Evolutionary conservation across 2,797 vertebrate species (phyloP).

Genomic region (Heliangelus exortis): DNA sequence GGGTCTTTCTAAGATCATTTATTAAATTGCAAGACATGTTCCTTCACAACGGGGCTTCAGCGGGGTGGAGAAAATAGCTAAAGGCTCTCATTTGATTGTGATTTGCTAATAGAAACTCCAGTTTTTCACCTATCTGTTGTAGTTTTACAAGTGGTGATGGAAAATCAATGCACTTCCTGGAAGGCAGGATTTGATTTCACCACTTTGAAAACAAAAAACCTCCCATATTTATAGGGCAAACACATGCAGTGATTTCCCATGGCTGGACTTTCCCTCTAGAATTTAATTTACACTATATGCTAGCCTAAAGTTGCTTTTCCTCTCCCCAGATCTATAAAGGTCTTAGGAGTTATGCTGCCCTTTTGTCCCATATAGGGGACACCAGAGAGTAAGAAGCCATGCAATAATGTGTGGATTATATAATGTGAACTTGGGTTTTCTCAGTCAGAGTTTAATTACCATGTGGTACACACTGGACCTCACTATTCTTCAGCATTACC

Average conservation of each 20-base stretch:
- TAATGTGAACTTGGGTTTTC: not conserved
- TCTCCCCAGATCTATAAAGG: not conserved
- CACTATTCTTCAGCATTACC: too few relatives aligned
- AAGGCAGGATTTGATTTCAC: constrained; percentile 8
- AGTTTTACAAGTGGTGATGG: not conserved
- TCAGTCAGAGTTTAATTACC: too few relatives aligned
- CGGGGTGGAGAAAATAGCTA: not conserved
- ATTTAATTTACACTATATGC: not conserved
- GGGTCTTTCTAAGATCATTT: not conserved
- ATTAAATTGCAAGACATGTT: not conserved
- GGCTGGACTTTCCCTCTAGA: not conserved
- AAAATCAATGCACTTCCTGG: constrained; percentile 15
- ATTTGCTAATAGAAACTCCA: not conserved
- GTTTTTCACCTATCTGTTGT: not conserved
- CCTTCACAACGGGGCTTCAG: not conserved
- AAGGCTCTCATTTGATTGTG: not conserved
- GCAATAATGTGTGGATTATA: not conserved
- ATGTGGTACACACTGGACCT: too few relatives aligned
- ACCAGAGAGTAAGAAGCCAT: not conserved
- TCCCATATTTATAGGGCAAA: not conserved
- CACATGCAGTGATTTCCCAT: fast-evolving
- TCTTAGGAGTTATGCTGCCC: not conserved
- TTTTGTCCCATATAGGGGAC: not conserved
- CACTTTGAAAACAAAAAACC: not conserved
- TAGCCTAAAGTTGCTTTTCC: not conserved